These are phyloP conservation scores for Poecilobothrus nobilitatus DNA, from an alignment of 2,888 invertebrate species.

Conservation along the genomic window DNA sequence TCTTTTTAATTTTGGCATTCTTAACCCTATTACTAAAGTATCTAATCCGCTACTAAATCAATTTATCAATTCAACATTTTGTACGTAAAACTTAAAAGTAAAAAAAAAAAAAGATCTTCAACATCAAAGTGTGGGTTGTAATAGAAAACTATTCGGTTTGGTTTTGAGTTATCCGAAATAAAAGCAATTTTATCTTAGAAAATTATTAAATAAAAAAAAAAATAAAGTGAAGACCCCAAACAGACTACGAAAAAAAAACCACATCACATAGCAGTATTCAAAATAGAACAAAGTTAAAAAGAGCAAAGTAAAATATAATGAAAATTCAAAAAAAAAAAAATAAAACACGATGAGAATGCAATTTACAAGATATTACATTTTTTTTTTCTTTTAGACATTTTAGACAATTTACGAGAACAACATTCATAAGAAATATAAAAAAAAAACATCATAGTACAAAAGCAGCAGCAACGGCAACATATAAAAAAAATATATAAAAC, in stretches of 20 bases:
- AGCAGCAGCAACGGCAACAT: not conserved
- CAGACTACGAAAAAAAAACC: not conserved
- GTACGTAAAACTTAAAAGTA: too few relatives aligned
- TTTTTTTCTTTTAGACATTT: not conserved
- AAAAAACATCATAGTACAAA: too few relatives aligned
- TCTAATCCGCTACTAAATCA: too few relatives aligned
- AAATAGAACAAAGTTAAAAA: not conserved
- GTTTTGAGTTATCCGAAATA: not conserved
- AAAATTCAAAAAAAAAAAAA: not conserved
- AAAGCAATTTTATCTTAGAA: too few relatives aligned
- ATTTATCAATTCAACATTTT: too few relatives aligned
- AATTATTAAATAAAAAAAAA: not conserved
- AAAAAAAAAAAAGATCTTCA: not conserved
- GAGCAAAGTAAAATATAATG: not conserved
- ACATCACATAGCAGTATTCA: not conserved
- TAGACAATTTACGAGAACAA: conserved; percentile 1
- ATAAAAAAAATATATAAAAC: not conserved
- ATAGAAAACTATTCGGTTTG: not conserved
- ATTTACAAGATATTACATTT: conserved; percentile 1
- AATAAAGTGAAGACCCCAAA: not conserved
- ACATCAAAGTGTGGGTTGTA: not conserved
- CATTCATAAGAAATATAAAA: not conserved
- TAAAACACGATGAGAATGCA: not conserved
- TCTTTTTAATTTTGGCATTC: too few relatives aligned
- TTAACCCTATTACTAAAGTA: too few relatives aligned